These are phyloP conservation scores for Zaprionus davidi DNA, from an alignment of 1,140 invertebrate genomes.

Conservation along the genomic window DNA sequence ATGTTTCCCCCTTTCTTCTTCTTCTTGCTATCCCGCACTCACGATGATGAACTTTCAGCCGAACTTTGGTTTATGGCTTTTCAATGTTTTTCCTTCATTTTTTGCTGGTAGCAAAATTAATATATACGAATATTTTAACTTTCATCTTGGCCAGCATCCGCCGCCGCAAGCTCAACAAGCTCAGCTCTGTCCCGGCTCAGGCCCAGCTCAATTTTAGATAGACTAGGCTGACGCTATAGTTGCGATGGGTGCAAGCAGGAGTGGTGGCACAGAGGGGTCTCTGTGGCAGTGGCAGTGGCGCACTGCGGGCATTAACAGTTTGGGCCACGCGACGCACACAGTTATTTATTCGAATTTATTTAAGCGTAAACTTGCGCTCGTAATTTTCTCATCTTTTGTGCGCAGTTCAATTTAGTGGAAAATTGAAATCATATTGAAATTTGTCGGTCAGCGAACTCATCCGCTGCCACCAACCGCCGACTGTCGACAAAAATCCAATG, in stretches of 20 bases:
- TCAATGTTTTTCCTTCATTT: slow-evolving; percentile 38
- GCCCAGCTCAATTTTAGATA: slow-evolving; percentile 4
- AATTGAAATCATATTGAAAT: slow-evolving; percentile 70
- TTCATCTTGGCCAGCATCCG: slow-evolving; percentile 44
- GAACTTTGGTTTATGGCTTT: slow-evolving; percentile 64
- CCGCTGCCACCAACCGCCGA: slow-evolving; percentile 12
- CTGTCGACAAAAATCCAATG: slow-evolving; percentile 26
- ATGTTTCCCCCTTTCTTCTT: not conserved
- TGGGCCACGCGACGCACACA: slow-evolving; percentile 15
- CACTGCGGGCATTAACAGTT: slow-evolving; percentile 14
- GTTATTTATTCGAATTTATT: slow-evolving; percentile 67
- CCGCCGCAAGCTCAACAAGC: slow-evolving; percentile 39
- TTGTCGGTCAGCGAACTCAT: slow-evolving; percentile 54
- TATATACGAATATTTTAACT: slow-evolving; percentile 64
- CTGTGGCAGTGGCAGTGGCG: not conserved
- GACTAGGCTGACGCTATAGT: not conserved
- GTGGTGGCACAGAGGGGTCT: too few species aligned
- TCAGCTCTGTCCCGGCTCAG: not conserved
- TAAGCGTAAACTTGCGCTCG: slow-evolving; percentile 57
- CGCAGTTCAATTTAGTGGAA: slow-evolving; percentile 65
- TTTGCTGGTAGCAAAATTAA: slow-evolving; percentile 49
- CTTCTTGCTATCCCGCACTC: slow-evolving; percentile 22
- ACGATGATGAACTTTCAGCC: slow-evolving; percentile 64
- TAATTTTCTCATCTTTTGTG: slow-evolving; percentile 65
- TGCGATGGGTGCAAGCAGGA: not conserved